Conservation (phyloP, 1,140 invertebrate species). For the Heliconius himera region DNA sequence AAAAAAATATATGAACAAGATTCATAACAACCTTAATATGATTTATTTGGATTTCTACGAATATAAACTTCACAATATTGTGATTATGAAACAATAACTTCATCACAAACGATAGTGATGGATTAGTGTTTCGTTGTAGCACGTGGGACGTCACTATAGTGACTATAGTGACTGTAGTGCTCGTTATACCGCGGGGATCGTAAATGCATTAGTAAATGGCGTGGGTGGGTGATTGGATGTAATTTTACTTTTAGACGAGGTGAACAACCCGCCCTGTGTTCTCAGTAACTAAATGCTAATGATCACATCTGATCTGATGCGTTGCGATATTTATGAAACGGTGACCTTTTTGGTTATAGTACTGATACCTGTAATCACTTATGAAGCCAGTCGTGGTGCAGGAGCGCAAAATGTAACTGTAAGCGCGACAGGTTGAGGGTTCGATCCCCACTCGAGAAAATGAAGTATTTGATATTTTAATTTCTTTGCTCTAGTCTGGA, state of each 20-base stretch:
- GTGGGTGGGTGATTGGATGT: conserved; percentile 69
- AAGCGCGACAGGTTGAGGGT: too few relatives aligned
- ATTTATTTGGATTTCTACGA: too few relatives aligned
- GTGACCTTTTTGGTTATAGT: conserved; percentile 26
- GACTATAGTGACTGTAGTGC: too few relatives aligned
- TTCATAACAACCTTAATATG: too few relatives aligned
- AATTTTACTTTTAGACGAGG: conserved; percentile 71
- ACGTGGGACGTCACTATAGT: conserved; percentile 56
- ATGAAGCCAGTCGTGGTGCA: too few relatives aligned
- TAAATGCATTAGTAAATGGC: conserved; percentile 69
- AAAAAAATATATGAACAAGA: too few relatives aligned
- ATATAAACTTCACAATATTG: neutral
- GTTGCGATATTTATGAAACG: conserved; percentile 34
- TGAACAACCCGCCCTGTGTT: conserved; percentile 57
- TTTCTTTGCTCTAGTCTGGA: too few relatives aligned
- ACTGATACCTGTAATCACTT: neutral
- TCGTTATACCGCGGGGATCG: conserved; percentile 50
- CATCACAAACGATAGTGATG: conserved; percentile 33
- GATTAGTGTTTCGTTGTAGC: conserved; percentile 46
- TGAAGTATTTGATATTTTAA: too few relatives aligned
- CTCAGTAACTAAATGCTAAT: conserved; percentile 56
- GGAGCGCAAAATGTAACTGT: too few relatives aligned
- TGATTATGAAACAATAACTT: conserved; percentile 19
- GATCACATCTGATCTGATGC: conserved; percentile 31
- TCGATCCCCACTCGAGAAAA: too few relatives aligned